These are phyloP conservation scores for Diachasma alloeum DNA, from an alignment of 1,140 invertebrate species.

Conservation along the genomic window DNA sequence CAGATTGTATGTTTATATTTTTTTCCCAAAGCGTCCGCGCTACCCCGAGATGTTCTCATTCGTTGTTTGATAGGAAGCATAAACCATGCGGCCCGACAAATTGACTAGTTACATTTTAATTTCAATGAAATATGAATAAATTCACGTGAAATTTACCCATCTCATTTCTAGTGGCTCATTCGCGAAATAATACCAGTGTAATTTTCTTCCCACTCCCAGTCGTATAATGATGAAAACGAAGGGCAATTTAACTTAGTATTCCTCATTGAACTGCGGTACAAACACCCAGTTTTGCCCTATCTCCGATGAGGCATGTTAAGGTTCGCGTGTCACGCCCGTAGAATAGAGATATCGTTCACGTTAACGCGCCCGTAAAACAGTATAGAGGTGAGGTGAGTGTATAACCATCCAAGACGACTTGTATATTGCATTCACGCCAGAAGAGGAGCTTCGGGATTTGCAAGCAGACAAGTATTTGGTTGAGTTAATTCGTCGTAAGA, in stretches of 20 bases:
- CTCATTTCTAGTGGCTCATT: not conserved
- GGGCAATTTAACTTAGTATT: conserved; percentile 25
- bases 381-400: not conserved
- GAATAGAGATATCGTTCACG: conserved; percentile 49
- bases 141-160: not conserved
- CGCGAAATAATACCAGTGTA: not conserved
- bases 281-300: conserved; percentile 7
- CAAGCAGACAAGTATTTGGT: conserved; percentile 33
- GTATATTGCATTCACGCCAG: conserved; percentile 13
- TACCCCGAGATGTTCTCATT: not conserved
- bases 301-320: conserved; percentile 23
- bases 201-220: not conserved
- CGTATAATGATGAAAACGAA: not conserved
- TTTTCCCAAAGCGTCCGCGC: not conserved
- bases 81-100: too few species aligned
- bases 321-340: conserved; percentile 43
- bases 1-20: not conserved
- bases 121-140: not conserved
- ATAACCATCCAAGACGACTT: not conserved
- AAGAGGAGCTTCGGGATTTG: not conserved
- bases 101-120: not conserved
- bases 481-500: conserved; percentile 38
- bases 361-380: conserved; percentile 38
- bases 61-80: not conserved
- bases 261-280: conserved; percentile 26